phyloP scores from a whole-genome alignment of 2,797 vertebrate species.

The Acipenser ruthenus region DNA sequence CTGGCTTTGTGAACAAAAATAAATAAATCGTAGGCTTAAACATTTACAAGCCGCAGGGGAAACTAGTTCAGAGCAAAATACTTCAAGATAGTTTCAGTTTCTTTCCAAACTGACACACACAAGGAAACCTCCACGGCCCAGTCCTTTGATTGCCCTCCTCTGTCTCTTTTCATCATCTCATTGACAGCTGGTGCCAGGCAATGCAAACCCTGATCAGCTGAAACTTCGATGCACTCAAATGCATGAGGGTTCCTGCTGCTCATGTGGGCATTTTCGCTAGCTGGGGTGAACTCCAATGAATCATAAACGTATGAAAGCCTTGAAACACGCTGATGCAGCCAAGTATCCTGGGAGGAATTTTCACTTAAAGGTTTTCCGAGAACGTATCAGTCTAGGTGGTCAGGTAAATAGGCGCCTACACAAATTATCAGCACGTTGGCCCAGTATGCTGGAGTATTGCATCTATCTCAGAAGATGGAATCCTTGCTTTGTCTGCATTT shows the following conservation, averaged over 20 bases:
- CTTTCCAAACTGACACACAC: constrained; percentile 13
- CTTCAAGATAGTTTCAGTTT: constrained; percentile 2
- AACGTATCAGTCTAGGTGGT: background rate
- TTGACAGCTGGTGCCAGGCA: constrained; percentile 6
- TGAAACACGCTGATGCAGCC: too few species aligned
- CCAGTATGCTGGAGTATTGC: background rate
- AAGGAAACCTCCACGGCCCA: background rate
- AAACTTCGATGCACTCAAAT: too few species aligned
- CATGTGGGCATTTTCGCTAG: too few species aligned
- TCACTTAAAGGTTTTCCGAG: background rate
- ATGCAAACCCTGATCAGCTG: background rate
- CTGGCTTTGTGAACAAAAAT: too few species aligned
- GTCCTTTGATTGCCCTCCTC: constrained; percentile 4
- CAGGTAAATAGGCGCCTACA: background rate
- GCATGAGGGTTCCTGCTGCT: too few species aligned
- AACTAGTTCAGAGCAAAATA: constrained; percentile 11
- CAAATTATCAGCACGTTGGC: constrained; percentile 1
- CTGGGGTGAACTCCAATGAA: too few species aligned
- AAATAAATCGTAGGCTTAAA: too few species aligned
- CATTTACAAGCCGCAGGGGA: background rate
- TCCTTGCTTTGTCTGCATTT: background rate
- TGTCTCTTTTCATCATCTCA: constrained; percentile 12
- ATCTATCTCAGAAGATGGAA: background rate
- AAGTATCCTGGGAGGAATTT: too few species aligned
- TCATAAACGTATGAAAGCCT: too few species aligned